Conservation (phyloP, 2,113 vertebrate species). For the Neoarius graeffei region DNA sequence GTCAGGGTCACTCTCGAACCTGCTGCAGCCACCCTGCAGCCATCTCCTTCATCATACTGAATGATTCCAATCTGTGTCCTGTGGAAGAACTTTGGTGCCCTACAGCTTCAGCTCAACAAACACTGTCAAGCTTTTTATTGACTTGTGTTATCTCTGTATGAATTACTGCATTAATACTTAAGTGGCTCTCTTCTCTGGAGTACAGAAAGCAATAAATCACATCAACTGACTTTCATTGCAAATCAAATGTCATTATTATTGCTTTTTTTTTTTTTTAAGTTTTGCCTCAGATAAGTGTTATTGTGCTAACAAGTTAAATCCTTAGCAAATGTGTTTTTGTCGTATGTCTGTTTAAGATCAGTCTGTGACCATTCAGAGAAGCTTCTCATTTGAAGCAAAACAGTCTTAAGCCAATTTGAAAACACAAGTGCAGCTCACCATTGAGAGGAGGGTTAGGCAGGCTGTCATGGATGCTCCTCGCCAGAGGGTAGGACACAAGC, state of each 20-base stretch:
- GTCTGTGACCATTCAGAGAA: background rate
- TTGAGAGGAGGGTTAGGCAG: constrained; percentile 70
- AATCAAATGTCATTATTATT: background rate
- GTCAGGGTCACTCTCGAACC: constrained; percentile 18
- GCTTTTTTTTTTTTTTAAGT: background rate
- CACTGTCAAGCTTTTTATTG: constrained; percentile 37
- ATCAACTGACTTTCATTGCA: background rate
- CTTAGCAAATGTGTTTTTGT: background rate
- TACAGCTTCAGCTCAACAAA: constrained; percentile 34
- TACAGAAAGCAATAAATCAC: background rate
- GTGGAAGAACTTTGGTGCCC: constrained; percentile 29
- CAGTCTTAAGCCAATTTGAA: background rate
- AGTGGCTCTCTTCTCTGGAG: background rate
- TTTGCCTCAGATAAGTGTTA: background rate
- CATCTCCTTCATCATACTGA: constrained; percentile 1
- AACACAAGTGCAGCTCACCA: constrained; percentile 64
- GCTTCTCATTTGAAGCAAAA: background rate
- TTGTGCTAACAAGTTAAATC: constrained; percentile 9
- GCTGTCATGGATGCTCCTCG: constrained; percentile 61
- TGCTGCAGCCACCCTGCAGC: constrained; percentile 2
- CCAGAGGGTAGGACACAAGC: constrained; percentile 72
- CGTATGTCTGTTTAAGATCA: background rate
- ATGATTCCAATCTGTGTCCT: constrained; percentile 7
- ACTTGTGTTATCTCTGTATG: constrained; percentile 28
- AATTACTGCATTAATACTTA: constrained; percentile 36